Percentiles rank a stretch among this genome's conserved stretches.
Conservation (phyloP, 1,140 invertebrate species). For the Platyscapa corneri region DNA sequence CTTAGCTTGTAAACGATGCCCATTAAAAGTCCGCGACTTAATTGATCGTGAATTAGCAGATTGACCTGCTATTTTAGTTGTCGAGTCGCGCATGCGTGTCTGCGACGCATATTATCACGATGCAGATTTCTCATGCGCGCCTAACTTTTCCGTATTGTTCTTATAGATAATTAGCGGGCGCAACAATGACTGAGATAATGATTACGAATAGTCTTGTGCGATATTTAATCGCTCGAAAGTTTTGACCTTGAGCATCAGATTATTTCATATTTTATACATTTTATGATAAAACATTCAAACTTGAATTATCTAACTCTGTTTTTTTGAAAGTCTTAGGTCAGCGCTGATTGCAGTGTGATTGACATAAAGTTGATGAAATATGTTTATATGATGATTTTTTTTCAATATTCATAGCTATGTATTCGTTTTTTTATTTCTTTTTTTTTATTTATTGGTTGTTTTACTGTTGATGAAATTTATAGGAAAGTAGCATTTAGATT, state of each 20-base stretch:
- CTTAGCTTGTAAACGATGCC: slow-evolving; percentile 1
- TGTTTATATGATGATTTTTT: not conserved
- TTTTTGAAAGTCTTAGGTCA: not conserved
- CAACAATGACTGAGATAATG: not conserved
- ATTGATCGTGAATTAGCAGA: slow-evolving; percentile 40
- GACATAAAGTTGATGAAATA: not conserved
- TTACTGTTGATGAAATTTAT: not conserved
- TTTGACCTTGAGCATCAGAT: not conserved
- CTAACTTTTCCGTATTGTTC: not conserved
- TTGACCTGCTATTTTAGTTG: not conserved
- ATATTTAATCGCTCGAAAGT: not conserved
- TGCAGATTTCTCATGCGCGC: not conserved
- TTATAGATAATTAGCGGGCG: not conserved
- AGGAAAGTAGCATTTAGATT: not conserved
- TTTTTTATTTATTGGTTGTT: not conserved
- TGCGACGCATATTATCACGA: not conserved
- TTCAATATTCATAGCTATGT: not conserved
- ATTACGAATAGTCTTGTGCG: not conserved
- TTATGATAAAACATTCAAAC: not conserved
- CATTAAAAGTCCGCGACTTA: slow-evolving; percentile 33
- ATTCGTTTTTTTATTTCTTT: not conserved
- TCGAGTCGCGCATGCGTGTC: not conserved
- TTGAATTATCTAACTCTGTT: not conserved
- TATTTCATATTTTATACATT: not conserved
- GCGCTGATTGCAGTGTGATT: not conserved